Conservation (phyloP, 1,140 invertebrate species). For the Achroia grisella region DNA sequence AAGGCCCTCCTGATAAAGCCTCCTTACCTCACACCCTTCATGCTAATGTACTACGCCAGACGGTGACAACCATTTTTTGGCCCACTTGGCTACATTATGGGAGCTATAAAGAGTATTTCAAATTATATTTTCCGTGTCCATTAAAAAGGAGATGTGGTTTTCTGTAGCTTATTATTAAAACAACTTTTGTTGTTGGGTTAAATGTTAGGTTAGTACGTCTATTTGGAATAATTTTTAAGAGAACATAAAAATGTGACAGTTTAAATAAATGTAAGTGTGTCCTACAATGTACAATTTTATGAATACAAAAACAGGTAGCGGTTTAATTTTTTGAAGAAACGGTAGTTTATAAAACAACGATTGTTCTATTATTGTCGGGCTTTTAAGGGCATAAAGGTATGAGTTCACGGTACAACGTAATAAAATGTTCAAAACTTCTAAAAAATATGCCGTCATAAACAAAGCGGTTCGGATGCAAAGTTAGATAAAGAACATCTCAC, state of each 20-base stretch:
- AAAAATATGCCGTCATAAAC: slow-evolving; percentile 70
- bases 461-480: slow-evolving; percentile 71
- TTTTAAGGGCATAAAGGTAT: slow-evolving; percentile 50
- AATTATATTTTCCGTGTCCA: slow-evolving; percentile 68
- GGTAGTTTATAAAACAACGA: slow-evolving; percentile 58
- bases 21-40: slow-evolving; percentile 67
- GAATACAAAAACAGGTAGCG: slow-evolving; percentile 51
- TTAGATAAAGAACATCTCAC: slow-evolving; percentile 73
- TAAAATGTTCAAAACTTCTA: slow-evolving; percentile 72
- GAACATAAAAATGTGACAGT: too few relatives aligned
- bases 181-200: slow-evolving; percentile 15
- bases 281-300: slow-evolving; percentile 4
- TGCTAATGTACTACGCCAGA: slow-evolving; percentile 70
- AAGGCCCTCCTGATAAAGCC: slow-evolving; percentile 70
- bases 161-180: slow-evolving; percentile 34
- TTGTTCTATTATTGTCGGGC: slow-evolving; percentile 43
- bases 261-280: not conserved
- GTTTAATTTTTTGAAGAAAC: slow-evolving; percentile 41
- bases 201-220: not conserved
- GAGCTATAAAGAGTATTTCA: slow-evolving; percentile 67
- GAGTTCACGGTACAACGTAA: slow-evolving; percentile 57
- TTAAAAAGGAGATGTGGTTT: slow-evolving; percentile 59
- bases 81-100: slow-evolving; percentile 70
- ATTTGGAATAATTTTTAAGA: not conserved
- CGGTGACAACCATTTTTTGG: slow-evolving; percentile 72